Evolutionary conservation across 2,888 invertebrate species (phyloP), one percentile per base, ranked within the genome.

Genomic region (Smittia aterrima): DNA sequence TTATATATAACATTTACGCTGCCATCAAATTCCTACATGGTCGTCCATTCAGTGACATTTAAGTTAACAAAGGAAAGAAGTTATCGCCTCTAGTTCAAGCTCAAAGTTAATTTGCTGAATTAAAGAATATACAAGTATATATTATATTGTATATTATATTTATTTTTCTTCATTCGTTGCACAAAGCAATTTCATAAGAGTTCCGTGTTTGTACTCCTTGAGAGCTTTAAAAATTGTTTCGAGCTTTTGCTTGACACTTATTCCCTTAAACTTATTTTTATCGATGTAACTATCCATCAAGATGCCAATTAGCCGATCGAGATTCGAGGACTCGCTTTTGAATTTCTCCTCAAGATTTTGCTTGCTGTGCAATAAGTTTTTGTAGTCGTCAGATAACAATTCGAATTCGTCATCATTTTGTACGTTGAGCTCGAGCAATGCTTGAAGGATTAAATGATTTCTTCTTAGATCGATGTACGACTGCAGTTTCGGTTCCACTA

Each of bases 281-380:
- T 79, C 78, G 47, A 78, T 77, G 71, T 78, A 79, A 41, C 78
- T 77, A 75, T 79, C 78, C 1, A 78, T 77, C 16, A 79, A 70
- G 18, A 79, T 74, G 4, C 77, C 77, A 76, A 76, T 76, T 71
- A 77, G 76, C 67, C 78, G 75, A n/a, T 76, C 75, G 16, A 78
- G 66, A 22, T 77, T 75, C 3, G 67, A 32, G 2, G 77, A 76
- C 0, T 76, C 75, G 6, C 75, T 76, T 54, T 77, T 76, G 74
- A 76, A 77, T 40, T 76, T 74, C 4, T 75, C 76, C 38, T 78
- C 77, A 38, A 79, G 78, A 70, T 77, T 66, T 20, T 73, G 64
- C 66, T 77, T 75, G 1, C 77, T 76, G 1, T 77, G 77, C 20
- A 79, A 67, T 32, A 79, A 77, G 4, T 77, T 77, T 64, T 77